Base-by-base conservation (phyloP, 2,113 vertebrate genomes). In the Fukomys damarensis region DNA sequence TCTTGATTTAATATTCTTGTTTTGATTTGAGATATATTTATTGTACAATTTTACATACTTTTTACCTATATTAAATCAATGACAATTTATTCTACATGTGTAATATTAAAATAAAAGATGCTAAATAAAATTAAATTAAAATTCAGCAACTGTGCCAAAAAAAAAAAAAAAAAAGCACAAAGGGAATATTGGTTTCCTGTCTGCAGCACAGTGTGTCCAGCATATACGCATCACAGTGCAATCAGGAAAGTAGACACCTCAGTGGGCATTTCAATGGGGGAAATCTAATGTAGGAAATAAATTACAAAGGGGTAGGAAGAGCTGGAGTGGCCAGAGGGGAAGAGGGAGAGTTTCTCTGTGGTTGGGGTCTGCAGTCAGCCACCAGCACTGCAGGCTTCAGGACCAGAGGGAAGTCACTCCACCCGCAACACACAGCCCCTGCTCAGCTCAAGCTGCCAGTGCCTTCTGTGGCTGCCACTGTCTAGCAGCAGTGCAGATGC, bases 371-470 rank as follows among this genome's bases (percentile, higher is more conserved):
- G 38, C 49, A 30, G 24, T 43, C 14, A 70, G 24, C 32, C 24
- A 32, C 24, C 4, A 3, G 16, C 12, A 0, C 10, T 16, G 35
- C 8, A 5, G 28, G n/a, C 26, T 17, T 5, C 11, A 7, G 24
- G 32, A 72, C 49, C n/a, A 6, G 11, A 43, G n/a, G 43, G 35
- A 10, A 38, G 9, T 54, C 24, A 9, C 5, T 0, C 79, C 26
- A 2, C 26, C 56, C 5, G 0, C 11, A 65, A 30, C 0, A 2
- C 1, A 16, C 0, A 1, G 9, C 38, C 41, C 13, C 35, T 2
- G 10, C 38, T 52, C 3, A 7, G 24, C 13, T 26, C 0, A 35
- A 41, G 90, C 52, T 41, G 54, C 61, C 10, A n/a, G 41, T 56
- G 1, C 3, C 81, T 3, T 1, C 30, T 41, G 24, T 2, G 7